Conservation (phyloP, 2,888 invertebrate genomes). For the Pseudoips prasinana region DNA sequence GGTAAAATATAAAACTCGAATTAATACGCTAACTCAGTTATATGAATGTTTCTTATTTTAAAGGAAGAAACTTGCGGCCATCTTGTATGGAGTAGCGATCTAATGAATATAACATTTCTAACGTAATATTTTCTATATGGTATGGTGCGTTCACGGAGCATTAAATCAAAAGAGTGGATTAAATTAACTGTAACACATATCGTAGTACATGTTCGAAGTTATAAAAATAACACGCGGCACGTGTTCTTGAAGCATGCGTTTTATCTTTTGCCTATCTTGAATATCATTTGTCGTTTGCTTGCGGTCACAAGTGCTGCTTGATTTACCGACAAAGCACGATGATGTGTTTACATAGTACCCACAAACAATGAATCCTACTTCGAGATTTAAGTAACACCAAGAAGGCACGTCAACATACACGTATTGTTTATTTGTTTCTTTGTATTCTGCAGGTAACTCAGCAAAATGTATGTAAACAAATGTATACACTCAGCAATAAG, state of each 20-base stretch:
- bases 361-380: slow-evolving; percentile 19
- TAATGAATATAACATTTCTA: no score
- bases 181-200: no score
- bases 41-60: no score
- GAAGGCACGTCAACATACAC: slow-evolving; percentile 8
- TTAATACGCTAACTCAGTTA: neutral
- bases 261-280: slow-evolving; percentile 12
- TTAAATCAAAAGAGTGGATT: no score
- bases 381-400: slow-evolving; percentile 7
- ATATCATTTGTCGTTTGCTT: slow-evolving; percentile 30
- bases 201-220: no score
- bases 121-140: no score
- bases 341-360: slow-evolving; percentile 18
- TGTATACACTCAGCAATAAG: neutral
- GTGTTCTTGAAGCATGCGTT: slow-evolving; percentile 2
- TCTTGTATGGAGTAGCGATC: no score
- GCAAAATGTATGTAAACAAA: slow-evolving; percentile 1
- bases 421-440: slow-evolving; percentile 15
- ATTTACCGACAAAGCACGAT: slow-evolving; percentile 23
- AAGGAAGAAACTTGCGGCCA: no score
- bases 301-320: slow-evolving; percentile 23
- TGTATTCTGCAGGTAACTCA: slow-evolving; percentile 11
- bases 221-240: neutral
- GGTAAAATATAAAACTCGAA: neutral
- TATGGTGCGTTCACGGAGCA: no score